A percentile compares a stretch with the other conserved stretches of the same genome.
phyloP scores from a whole-genome alignment of 2,113 vertebrate genomes.

The Hydrolagus affinis region DNA sequence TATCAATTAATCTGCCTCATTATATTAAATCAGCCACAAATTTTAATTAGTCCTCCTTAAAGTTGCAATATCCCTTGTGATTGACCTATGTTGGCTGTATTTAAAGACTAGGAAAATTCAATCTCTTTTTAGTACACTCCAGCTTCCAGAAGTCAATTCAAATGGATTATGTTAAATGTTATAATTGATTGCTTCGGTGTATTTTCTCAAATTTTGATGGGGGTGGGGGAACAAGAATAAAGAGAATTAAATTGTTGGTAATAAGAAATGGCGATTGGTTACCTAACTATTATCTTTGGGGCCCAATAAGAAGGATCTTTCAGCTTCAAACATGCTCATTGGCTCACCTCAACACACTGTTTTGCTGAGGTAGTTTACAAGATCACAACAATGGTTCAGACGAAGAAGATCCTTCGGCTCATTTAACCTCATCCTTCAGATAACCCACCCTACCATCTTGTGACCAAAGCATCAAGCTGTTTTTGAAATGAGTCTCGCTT shows the following conservation, averaged over 20 bases:
- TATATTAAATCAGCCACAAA: constrained; percentile 31
- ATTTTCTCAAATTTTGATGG: constrained; percentile 19
- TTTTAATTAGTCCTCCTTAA: constrained; percentile 30
- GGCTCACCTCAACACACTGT: no score
- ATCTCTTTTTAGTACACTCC: constrained; percentile 25
- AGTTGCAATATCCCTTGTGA: constrained; percentile 29
- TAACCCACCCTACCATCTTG: no score
- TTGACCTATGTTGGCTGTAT: constrained; percentile 25
- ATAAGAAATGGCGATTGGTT: neutral
- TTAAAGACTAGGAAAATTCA: constrained; percentile 29
- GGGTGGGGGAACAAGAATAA: neutral
- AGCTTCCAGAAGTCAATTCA: constrained; percentile 22
- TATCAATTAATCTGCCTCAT: constrained; percentile 33
- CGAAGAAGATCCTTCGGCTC: no score
- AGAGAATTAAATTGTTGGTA: constrained; percentile 8
- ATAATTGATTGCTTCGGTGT: constrained; percentile 27
- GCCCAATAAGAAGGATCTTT: neutral
- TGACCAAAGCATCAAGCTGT: no score
- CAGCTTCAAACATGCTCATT: no score
- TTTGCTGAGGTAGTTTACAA: no score
- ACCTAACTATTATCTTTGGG: no score
- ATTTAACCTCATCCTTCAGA: no score
- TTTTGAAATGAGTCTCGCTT: no score
- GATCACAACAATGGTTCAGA: no score
- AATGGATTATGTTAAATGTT: constrained; percentile 29